A percentile compares a stretch with the other conserved stretches of the same genome.
These are phyloP conservation scores for Agrypnus murinus DNA, from an alignment of 2,888 invertebrate genomes.

Conservation along the genomic window DNA sequence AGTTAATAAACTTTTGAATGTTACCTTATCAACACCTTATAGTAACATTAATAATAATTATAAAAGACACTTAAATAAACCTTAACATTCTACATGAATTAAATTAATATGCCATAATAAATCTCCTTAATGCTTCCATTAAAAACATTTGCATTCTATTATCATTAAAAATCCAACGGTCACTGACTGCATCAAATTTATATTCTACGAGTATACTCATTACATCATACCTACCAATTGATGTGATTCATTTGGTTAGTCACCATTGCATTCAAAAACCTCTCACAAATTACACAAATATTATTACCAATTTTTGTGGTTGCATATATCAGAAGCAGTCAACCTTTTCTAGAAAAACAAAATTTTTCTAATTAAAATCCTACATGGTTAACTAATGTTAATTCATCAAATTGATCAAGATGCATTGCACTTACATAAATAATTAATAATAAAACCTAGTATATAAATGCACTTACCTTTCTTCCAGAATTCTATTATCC, in stretches of 20 bases:
- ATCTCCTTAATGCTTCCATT: background rate
- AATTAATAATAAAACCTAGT: too few species aligned
- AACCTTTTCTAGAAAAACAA: too few species aligned
- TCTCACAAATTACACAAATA: background rate
- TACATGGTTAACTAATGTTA: too few species aligned
- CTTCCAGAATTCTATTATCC: slow-evolving; percentile 71
- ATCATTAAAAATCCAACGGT: slow-evolving; percentile 6
- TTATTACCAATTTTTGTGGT: too few species aligned
- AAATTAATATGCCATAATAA: background rate
- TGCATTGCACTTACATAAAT: too few species aligned
- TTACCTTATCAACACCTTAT: too few species aligned
- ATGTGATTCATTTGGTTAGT: slow-evolving; percentile 8
- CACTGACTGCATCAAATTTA: slow-evolving; percentile 13
- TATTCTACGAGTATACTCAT: background rate
- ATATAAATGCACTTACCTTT: slow-evolving; percentile 71
- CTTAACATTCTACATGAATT: background rate
- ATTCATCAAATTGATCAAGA: too few species aligned
- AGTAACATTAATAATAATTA: too few species aligned
- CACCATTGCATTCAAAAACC: background rate
- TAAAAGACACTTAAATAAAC: too few species aligned
- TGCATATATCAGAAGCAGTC: too few species aligned
- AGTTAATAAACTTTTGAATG: too few species aligned
- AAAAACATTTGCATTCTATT: slow-evolving; percentile 8
- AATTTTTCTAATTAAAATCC: background rate
- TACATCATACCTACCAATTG: background rate